Evolutionary conservation across 2,797 vertebrate species (phyloP).

Genomic region (Brachymystax lenok): DNA sequence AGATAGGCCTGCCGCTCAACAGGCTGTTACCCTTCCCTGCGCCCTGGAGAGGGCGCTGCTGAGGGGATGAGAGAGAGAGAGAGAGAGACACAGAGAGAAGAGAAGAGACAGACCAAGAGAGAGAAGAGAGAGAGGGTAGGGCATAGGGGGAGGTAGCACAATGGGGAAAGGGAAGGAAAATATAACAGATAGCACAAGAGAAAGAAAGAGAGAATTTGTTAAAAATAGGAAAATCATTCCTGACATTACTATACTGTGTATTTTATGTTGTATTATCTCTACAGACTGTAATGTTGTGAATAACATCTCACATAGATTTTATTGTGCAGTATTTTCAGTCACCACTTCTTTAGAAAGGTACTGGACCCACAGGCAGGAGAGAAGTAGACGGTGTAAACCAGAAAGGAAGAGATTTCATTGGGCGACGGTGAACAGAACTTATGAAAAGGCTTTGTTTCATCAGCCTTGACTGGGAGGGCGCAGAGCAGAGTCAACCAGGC

Average conservation of each 20-base stretch:
- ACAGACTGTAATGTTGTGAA: background rate
- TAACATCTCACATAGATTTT: background rate
- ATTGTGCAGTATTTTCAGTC: background rate
- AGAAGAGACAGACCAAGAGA: no score
- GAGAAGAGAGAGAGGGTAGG: no score
- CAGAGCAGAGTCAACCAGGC: no score
- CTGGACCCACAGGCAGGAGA: background rate
- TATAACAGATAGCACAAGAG: background rate
- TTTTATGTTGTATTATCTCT: background rate
- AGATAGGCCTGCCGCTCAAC: slow-evolving; percentile 91
- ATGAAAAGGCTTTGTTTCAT: slow-evolving; percentile 8
- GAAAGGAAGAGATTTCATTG: background rate
- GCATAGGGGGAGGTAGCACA: background rate
- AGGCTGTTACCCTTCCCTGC: slow-evolving; percentile 89
- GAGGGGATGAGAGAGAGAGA: background rate
- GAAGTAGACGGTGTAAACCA: background rate
- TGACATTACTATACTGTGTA: background rate
- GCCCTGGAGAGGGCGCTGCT: slow-evolving; percentile 82
- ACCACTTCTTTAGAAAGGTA: background rate
- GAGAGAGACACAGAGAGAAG: no score
- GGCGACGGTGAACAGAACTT: background rate
- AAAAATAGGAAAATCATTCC: background rate
- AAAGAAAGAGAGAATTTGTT: background rate
- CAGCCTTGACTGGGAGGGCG: background rate
- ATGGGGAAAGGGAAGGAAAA: background rate